A percentile compares a stretch with the other conserved stretches of the same genome.
phyloP scores from a whole-genome alignment of 2,888 invertebrate species.

The Melanchra persicariae region DNA sequence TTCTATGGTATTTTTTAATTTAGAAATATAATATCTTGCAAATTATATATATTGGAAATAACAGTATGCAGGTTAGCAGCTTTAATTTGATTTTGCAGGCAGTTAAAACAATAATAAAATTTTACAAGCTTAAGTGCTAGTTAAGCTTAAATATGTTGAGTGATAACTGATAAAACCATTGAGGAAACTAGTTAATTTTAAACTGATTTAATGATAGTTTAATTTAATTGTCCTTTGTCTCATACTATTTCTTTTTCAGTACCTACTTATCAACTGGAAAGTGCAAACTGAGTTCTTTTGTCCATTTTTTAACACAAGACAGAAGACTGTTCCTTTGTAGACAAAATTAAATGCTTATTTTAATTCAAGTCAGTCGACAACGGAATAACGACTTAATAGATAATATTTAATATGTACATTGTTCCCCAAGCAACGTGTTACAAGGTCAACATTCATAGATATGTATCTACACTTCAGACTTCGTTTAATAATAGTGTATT shows the following conservation, averaged over 20 bases:
- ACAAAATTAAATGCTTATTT: slow-evolving; percentile 29
- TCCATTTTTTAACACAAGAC: not conserved
- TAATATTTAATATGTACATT: slow-evolving; percentile 68
- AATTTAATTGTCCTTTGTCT: not conserved
- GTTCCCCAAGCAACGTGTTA: slow-evolving; percentile 59
- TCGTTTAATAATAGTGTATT: slow-evolving; percentile 64
- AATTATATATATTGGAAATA: too few species aligned
- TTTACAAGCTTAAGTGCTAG: too few species aligned
- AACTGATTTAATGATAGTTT: not conserved
- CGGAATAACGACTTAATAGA: slow-evolving; percentile 57
- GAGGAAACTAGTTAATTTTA: not conserved
- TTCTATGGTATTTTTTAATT: too few species aligned
- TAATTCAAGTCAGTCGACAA: slow-evolving; percentile 52
- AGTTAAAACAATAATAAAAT: too few species aligned
- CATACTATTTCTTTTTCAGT: not conserved
- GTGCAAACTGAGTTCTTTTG: not conserved
- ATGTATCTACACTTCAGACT: slow-evolving; percentile 65
- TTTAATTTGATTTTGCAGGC: too few species aligned
- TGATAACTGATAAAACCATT: not conserved
- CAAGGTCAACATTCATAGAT: slow-evolving; percentile 72
- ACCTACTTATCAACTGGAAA: not conserved
- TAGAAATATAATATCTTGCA: too few species aligned
- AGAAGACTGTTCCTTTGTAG: slow-evolving; percentile 4
- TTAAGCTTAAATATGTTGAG: not conserved
- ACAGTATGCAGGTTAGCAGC: too few species aligned